phyloP scores from a whole-genome alignment of 2,888 invertebrate species.

The Aelia acuminata region DNA sequence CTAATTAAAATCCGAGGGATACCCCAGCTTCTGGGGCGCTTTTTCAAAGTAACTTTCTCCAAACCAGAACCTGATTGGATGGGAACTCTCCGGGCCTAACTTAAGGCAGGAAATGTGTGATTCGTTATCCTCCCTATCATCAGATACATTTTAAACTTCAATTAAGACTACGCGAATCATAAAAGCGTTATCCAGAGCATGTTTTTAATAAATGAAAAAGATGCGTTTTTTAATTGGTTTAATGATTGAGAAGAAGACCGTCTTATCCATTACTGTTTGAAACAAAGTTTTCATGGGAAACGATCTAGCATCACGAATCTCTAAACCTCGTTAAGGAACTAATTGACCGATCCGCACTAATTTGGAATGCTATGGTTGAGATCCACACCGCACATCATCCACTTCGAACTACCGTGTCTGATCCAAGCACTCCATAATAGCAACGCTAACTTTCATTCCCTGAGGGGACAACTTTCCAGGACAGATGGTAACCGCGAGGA shows the following conservation, averaged over 20 bases:
- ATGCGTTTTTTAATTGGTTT: not conserved
- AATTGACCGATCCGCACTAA: not conserved
- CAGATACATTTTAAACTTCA: not conserved
- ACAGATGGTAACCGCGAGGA: slow-evolving; percentile 26
- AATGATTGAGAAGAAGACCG: not conserved
- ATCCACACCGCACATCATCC: not conserved
- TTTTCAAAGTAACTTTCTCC: slow-evolving; percentile 35
- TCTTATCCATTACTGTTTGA: not conserved
- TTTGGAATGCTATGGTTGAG: not conserved
- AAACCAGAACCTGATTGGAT: slow-evolving; percentile 12
- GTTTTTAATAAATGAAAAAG: not conserved
- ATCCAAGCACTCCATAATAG: not conserved
- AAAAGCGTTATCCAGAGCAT: too few species aligned
- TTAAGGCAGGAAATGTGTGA: not conserved
- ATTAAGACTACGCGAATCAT: not conserved
- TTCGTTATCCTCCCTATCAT: not conserved
- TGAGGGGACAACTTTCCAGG: not conserved
- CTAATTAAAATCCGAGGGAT: slow-evolving; percentile 49
- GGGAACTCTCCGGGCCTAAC: not conserved
- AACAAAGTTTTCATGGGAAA: not conserved
- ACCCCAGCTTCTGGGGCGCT: not conserved
- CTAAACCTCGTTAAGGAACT: not conserved
- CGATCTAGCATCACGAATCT: not conserved
- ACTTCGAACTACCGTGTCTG: not conserved
- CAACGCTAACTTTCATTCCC: not conserved